Evolutionary conservation across 2,797 vertebrate genomes (phyloP).

Genomic region (Karalla daura): DNA sequence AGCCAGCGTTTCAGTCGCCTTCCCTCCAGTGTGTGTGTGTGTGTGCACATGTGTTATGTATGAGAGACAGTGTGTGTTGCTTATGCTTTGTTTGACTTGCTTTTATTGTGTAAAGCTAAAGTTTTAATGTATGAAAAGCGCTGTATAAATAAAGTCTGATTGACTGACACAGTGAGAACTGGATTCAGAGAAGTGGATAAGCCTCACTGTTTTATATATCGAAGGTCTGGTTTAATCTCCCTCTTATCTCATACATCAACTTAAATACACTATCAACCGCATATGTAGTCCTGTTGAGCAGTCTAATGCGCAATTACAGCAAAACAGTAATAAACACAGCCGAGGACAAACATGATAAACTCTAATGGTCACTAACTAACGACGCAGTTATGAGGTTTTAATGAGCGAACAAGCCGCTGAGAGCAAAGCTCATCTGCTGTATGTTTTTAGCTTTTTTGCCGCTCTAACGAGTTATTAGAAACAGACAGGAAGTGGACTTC

Average conservation of each 20-base stretch:
- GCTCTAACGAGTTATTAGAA: neutral
- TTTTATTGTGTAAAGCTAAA: too few species aligned
- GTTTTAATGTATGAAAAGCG: too few species aligned
- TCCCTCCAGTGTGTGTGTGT: too few species aligned
- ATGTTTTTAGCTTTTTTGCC: neutral
- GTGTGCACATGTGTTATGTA: too few species aligned
- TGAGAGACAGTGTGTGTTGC: too few species aligned
- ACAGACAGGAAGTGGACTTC: neutral
- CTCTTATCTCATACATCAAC: neutral
- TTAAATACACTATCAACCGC: neutral
- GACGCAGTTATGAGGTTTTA: slow-evolving; percentile 43
- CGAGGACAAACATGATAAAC: slow-evolving; percentile 23
- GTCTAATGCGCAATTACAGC: slow-evolving; percentile 38
- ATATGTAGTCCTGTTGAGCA: slow-evolving; percentile 8
- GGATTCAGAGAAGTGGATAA: too few species aligned
- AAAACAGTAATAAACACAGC: slow-evolving; percentile 15
- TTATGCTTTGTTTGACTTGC: too few species aligned
- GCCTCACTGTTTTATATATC: too few species aligned
- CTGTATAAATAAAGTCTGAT: too few species aligned
- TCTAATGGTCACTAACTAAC: slow-evolving; percentile 28
- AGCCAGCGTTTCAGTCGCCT: too few species aligned
- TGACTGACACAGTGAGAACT: too few species aligned
- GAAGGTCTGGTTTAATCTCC: too few species aligned
- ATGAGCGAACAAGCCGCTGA: slow-evolving; percentile 31
- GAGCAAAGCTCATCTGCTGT: slow-evolving; percentile 4